Percentiles rank a stretch among this genome's conserved stretches.
Evolutionary conservation across 2,113 vertebrate species (phyloP).

Genomic region (Coryphaenoides rupestris): DNA sequence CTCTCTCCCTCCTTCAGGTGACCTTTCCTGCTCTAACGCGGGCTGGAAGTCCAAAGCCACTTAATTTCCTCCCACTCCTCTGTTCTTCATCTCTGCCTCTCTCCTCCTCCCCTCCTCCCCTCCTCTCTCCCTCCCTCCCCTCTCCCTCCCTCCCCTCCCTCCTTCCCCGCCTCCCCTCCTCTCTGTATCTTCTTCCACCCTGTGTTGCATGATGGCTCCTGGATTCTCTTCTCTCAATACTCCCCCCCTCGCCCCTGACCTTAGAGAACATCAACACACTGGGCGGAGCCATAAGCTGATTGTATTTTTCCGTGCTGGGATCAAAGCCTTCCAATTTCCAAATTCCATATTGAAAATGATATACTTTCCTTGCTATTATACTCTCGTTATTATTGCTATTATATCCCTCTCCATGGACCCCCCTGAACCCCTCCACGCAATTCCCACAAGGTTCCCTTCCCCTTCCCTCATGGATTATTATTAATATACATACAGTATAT

Average conservation of each 20-base stretch:
- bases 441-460: too few species aligned
- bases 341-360: too few species aligned
- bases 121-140: constrained; percentile 14
- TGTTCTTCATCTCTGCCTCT: constrained; percentile 5
- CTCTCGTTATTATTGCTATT: too few species aligned
- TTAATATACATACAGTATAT: too few species aligned
- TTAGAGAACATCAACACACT: not conserved
- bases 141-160: not conserved
- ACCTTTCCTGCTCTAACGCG: constrained; percentile 43
- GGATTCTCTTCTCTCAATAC: not conserved
- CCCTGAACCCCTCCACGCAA: too few species aligned
- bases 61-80: constrained; percentile 40
- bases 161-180: constrained; percentile 9
- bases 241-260: not conserved
- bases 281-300: not conserved
- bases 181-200: not conserved
- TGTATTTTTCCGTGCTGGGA: not conserved
- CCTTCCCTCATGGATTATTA: too few species aligned
- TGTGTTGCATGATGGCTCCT: not conserved
- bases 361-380: too few species aligned
- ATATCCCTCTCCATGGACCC: too few species aligned
- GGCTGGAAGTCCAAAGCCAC: constrained; percentile 44
- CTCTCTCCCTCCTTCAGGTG: constrained; percentile 19
- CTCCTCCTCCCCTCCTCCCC: constrained; percentile 21
- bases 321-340: not conserved